Percentiles rank a stretch among this genome's conserved stretches.
phyloP scores from a whole-genome alignment of 2,888 invertebrate genomes.

The Archips crataeganus region DNA sequence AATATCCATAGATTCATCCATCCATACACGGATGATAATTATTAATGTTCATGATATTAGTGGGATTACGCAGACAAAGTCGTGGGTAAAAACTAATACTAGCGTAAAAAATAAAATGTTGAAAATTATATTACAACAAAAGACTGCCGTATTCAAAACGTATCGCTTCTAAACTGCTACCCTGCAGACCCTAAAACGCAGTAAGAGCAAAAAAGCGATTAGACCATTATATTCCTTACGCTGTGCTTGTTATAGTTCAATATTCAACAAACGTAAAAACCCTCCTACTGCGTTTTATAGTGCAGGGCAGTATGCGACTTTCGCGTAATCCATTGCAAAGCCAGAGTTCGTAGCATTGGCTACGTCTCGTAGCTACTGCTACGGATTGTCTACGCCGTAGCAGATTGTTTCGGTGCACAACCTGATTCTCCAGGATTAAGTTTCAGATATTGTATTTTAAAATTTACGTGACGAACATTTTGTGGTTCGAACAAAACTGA shows the following conservation, averaged over 20 bases:
- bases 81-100: too few species aligned
- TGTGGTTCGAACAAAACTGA: background rate
- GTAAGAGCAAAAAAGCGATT: too few species aligned
- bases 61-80: too few species aligned
- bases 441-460: background rate
- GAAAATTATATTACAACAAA: background rate
- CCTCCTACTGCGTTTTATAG: too few species aligned
- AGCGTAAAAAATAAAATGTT: too few species aligned
- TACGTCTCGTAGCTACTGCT: conserved; percentile 29
- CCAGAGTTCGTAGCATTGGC: conserved; percentile 32
- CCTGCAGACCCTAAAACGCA: too few species aligned
- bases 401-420: conserved; percentile 38
- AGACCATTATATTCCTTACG: too few species aligned
- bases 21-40: too few species aligned
- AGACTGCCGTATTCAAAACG: background rate
- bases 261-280: too few species aligned
- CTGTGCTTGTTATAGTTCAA: too few species aligned
- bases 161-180: conserved; percentile 18
- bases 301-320: conserved; percentile 23
- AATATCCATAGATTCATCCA: too few species aligned
- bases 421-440: conserved; percentile 32
- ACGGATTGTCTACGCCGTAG: conserved; percentile 40
- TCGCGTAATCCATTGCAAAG: conserved; percentile 15
- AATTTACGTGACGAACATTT: background rate
- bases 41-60: too few species aligned